Evolutionary conservation across 2,888 invertebrate genomes (phyloP).

Genomic region (Kuschelorhynchus macadamiae): DNA sequence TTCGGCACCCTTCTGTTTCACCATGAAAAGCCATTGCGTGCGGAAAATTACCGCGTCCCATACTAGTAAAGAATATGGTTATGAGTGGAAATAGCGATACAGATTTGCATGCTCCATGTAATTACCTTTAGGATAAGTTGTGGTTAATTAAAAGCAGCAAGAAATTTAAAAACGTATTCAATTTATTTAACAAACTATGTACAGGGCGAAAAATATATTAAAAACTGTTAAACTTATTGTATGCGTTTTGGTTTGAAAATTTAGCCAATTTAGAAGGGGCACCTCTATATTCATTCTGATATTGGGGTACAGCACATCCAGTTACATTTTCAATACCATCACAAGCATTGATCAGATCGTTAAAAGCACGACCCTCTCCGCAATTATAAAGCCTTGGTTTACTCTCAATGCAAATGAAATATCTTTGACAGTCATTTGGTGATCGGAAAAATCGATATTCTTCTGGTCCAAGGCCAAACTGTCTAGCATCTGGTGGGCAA

Average conservation of each 20-base stretch:
- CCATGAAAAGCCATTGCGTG: too few species aligned
- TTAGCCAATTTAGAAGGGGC: slow-evolving; percentile 35
- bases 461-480: slow-evolving; percentile 67
- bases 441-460: slow-evolving; percentile 72
- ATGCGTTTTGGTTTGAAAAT: slow-evolving; percentile 43
- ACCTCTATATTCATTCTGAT: slow-evolving; percentile 39
- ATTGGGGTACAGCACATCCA: slow-evolving; percentile 72
- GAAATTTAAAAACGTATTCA: too few species aligned
- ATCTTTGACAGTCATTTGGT: slow-evolving; percentile 80
- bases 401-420: slow-evolving; percentile 82
- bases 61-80: too few species aligned
- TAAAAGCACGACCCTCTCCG: slow-evolving; percentile 83
- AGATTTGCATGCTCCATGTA: too few species aligned
- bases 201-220: slow-evolving; percentile 14
- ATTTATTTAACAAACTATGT: slow-evolving; percentile 6
- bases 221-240: slow-evolving; percentile 43
- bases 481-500: slow-evolving; percentile 77
- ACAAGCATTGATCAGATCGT: slow-evolving; percentile 79
- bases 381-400: slow-evolving; percentile 83
- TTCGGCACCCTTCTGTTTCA: too few species aligned
- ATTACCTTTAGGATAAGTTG: too few species aligned
- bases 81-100: too few species aligned
- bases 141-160: too few species aligned
- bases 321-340: slow-evolving; percentile 85
- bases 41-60: too few species aligned